These are phyloP conservation scores for Ridgeia piscesae DNA, from an alignment of 1,140 invertebrate genomes.

Conservation along the genomic window DNA sequence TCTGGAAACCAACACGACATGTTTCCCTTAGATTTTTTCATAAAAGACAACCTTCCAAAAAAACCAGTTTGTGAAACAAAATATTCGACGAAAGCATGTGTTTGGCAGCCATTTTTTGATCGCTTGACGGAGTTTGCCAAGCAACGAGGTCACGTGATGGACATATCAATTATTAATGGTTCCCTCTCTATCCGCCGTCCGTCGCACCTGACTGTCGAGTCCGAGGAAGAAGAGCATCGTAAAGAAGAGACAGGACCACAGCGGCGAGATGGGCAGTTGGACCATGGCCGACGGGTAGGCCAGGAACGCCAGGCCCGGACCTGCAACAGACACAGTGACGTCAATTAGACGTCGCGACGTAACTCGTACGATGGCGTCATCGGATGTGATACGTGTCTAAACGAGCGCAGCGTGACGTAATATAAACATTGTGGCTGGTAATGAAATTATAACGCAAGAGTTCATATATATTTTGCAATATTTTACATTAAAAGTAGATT, in stretches of 20 bases:
- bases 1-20: too few species aligned
- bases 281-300: constrained; percentile 85
- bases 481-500: not conserved
- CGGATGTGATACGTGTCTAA: not conserved
- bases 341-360: not conserved
- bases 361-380: not conserved
- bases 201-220: constrained; percentile 53
- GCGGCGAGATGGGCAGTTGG: constrained; percentile 74
- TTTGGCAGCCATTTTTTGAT: too few species aligned
- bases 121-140: too few species aligned
- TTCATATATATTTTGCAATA: not conserved
- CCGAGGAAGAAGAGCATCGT: constrained; percentile 61
- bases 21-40: too few species aligned
- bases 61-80: too few species aligned
- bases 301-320: constrained; percentile 79
- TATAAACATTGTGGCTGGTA: not conserved
- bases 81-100: too few species aligned
- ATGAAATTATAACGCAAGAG: not conserved
- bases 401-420: not conserved
- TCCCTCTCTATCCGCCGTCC: too few species aligned
- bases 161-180: too few species aligned
- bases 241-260: constrained; percentile 86
- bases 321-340: constrained; percentile 53
- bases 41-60: too few species aligned
- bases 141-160: too few species aligned